Conservation (phyloP, 92 coral and sea anemone species). For the Zoanthus solanderi region DNA sequence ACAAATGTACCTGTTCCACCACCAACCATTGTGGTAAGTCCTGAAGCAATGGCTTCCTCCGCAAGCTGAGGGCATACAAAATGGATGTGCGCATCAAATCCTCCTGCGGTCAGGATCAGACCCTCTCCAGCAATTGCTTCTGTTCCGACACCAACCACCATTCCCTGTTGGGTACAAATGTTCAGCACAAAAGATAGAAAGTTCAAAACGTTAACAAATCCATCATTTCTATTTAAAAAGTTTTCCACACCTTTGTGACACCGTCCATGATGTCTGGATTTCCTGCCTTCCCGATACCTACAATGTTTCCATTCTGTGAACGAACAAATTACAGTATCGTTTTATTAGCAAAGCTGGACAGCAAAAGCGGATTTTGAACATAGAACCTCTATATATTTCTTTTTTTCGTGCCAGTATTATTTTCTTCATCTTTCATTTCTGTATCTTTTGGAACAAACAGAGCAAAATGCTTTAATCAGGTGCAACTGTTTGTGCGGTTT, state of each 20-base stretch:
- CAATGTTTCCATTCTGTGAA: slow-evolving; percentile 66
- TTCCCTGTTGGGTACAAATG: slow-evolving; percentile 37
- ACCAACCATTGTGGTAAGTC: slow-evolving; percentile 78
- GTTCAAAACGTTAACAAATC: no score
- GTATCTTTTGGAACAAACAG: no score
- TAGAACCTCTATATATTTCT: no score
- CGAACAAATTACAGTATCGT: background rate
- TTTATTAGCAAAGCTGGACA: no score
- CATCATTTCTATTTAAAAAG: no score
- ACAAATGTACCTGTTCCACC: slow-evolving; percentile 68
- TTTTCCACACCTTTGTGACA: slow-evolving; percentile 64
- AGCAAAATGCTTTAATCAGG: no score
- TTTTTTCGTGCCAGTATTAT: no score
- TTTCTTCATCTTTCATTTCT: no score
- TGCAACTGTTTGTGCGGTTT: no score
- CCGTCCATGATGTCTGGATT: slow-evolving; percentile 78
- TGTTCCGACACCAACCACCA: slow-evolving; percentile 69
- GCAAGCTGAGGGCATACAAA: slow-evolving; percentile 82
- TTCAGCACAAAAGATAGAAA: background rate
- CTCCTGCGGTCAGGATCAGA: slow-evolving; percentile 76
- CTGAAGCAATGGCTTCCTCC: slow-evolving; percentile 77
- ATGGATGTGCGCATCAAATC: slow-evolving; percentile 77
- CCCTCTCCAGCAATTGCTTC: slow-evolving; percentile 82
- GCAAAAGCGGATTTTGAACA: no score
- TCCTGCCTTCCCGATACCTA: slow-evolving; percentile 77